Evolutionary conservation across 92 coral and sea anemone species (phyloP).

Genomic region (Desmophyllum pertusum): DNA sequence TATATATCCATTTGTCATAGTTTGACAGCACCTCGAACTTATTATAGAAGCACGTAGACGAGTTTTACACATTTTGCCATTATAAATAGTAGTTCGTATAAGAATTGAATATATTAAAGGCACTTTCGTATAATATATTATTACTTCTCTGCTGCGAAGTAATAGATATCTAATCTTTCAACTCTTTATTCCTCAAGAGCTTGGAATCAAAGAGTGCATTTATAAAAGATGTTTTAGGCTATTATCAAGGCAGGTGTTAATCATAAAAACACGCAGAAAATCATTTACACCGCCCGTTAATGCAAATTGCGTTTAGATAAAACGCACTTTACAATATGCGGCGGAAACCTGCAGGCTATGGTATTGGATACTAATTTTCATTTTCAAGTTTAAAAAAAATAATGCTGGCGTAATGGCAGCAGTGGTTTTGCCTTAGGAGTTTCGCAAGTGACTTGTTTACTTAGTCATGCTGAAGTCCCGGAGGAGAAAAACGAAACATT

Average conservation of each 20-base stretch:
- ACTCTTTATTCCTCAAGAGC: not conserved
- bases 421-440: not conserved
- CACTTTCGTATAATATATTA: not conserved
- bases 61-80: not conserved
- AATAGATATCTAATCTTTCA: not conserved
- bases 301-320: constrained; percentile 1
- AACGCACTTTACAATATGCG: not conserved
- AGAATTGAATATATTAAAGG: not conserved
- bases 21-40: not conserved
- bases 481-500: not conserved
- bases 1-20: constrained; percentile 1
- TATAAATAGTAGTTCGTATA: not conserved
- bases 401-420: not conserved
- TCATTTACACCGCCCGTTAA: not conserved
- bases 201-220: not conserved
- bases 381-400: not conserved
- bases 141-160: not conserved
- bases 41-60: not conserved
- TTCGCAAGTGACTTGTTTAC: not conserved
- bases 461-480: not conserved
- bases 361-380: not conserved
- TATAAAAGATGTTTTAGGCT: not conserved
- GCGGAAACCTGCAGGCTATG: not conserved
- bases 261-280: not conserved
- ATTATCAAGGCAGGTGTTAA: not conserved